Base-by-base conservation (phyloP, 1,140 invertebrate species). In the Teleogryllus occipitalis region DNA sequence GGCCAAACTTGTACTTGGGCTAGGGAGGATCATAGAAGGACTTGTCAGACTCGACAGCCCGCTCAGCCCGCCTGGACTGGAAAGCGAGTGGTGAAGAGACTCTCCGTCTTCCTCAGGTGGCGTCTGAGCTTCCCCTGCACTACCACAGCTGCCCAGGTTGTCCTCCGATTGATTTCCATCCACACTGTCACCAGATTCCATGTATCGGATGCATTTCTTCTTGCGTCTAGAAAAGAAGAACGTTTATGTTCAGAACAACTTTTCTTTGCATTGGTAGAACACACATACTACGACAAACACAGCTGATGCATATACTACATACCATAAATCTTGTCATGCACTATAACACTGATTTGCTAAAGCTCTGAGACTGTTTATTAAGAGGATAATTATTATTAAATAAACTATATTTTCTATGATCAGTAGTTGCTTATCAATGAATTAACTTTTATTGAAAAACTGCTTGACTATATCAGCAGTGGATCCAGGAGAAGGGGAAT, bases 131-230 rank as follows among this genome's bases (percentile, higher is more conserved):
- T 92, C 92, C 76, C 93, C 92, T 65, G 93, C 93, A 80, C 92
- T 93, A 76, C 91, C 92, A 80, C 90, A 92, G 85, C 94, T 92
- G 81, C 93, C 92, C 81, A 93, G 85, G 83, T 94, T 94, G 82
- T 95, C 85, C 84, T 94, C 93, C 80, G 92, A 93, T 81, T 91
- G 90, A 83, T 95, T 94, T 82, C 92, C 91, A 83, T 90, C 91
- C 85, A 90, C 88, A 85, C 91, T 87, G 85, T 93, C 89, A 91
- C 93, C 81, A 82, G 88, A 84, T 87, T 92, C 91, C 92, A 96
- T 93, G 88, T 97, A 98, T 81, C 96, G 93, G 86, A 98, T 96
- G 90, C 97, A 98, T 89, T 98, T 98, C 90, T 98, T 98, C 91
- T 99, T 98, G 90, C 97, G 95, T 90, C 97, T 98, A 90, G 48